phyloP scores from a whole-genome alignment of 2,797 vertebrate genomes.

The Epinephelus malabaricus region DNA sequence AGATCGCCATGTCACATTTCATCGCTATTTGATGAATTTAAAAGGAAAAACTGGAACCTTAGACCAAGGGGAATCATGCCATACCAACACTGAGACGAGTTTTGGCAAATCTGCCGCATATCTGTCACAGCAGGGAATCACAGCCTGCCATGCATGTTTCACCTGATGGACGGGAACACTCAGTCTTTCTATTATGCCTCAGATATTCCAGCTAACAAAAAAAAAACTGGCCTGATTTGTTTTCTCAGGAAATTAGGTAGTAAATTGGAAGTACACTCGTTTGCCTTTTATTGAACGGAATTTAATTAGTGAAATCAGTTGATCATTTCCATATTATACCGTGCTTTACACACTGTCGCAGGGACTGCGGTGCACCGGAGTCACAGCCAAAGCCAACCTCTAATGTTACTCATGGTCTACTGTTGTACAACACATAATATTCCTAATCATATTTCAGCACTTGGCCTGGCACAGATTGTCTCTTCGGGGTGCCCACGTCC shows the following conservation, averaged over 20 bases:
- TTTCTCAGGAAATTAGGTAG: constrained; percentile 3
- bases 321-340: constrained; percentile 3
- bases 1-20: constrained; percentile 62
- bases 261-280: constrained; percentile 2
- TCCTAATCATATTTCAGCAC: constrained; percentile 57
- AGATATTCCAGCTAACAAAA: background rate
- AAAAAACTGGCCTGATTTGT: constrained; percentile 20
- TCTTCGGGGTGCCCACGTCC: constrained; percentile 58
- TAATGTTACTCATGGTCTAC: constrained; percentile 36
- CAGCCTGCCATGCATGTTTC: constrained; percentile 24
- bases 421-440: constrained; percentile 37
- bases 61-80: constrained; percentile 29
- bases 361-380: constrained; percentile 19
- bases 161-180: constrained; percentile 39
- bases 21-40: constrained; percentile 44
- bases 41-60: constrained; percentile 50
- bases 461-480: constrained; percentile 51
- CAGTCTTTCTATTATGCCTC: constrained; percentile 11
- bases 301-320: constrained; percentile 15
- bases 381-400: constrained; percentile 26
- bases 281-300: background rate
- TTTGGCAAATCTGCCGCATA: constrained; percentile 22
- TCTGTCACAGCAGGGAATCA: constrained; percentile 31
- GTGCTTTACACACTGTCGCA: constrained; percentile 20
- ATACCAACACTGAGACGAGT: constrained; percentile 30